Base-by-base conservation (phyloP, 2,888 invertebrate species). In the Cheilosia soror region DNA sequence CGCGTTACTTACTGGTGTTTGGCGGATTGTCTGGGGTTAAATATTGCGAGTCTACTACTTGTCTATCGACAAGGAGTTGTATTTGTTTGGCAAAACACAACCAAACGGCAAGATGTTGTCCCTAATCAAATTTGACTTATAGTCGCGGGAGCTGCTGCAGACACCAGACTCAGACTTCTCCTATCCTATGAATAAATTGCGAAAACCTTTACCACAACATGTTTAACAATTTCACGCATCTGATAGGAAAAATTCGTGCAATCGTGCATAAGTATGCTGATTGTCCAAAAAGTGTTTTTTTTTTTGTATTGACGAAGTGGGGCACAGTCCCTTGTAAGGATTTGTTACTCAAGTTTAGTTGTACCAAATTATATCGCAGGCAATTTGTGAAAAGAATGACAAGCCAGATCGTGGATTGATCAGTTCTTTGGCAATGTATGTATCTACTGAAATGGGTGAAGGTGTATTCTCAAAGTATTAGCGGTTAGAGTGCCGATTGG, bases 91-190 rank as follows among this genome's bases (percentile, higher is more conserved):
- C 63, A 55, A 33, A 60, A 66, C 68, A 66, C 51, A 25, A 60
- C 9, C 25, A 44, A 44, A n/a, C 44, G 68, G 80, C 75, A 76
- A 85, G 62, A n/a, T 85, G 75, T 71, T 80, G 71, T 76, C 71
- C 75, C 27, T 62, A 63, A 65, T 85, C 60, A 80, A 80, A 80
- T 85, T 85, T 85, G 84, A 85, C 76, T 80, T 85, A 85, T 80
- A 49, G 84, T 40, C 71, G 44, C 44, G 60, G 5, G 29, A 47
- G 68, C 40, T 20, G 47, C 5, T 15, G 42, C 11, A 13, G 5
- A 37, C 33, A 4, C 5, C 40, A 20, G 15, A 57, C 9, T 1
- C 31, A 6, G 20, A 25, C 13, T 44, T 49, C 42, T 63, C 37
- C 40, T 49, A 0, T 63, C 37, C 40, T 37, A 55, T 47, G 20